Percentiles rank a stretch among this genome's conserved stretches.
These are phyloP conservation scores for Megalonaias nervosa DNA, from an alignment of 1,140 invertebrate species.

Conservation along the genomic window DNA sequence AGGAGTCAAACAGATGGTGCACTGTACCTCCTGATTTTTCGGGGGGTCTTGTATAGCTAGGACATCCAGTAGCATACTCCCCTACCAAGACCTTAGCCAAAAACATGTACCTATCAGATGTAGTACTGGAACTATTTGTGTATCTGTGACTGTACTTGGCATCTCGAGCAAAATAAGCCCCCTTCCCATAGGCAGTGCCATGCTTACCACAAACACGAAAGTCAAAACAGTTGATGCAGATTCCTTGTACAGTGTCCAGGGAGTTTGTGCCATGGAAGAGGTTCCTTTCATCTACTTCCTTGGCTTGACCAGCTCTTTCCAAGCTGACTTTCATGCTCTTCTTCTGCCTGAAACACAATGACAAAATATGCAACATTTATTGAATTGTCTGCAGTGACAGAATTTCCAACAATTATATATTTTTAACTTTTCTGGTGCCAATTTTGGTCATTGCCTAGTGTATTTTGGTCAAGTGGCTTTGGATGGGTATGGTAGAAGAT, in stretches of 20 bases:
- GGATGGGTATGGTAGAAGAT: too few species aligned
- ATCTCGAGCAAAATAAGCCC: conserved; percentile 60
- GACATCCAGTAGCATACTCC: conserved; percentile 45
- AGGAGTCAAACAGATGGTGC: conserved; percentile 58
- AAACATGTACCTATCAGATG: conserved; percentile 47
- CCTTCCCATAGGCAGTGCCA: conserved; percentile 60
- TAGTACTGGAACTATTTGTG: conserved; percentile 16
- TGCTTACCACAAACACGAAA: conserved; percentile 47
- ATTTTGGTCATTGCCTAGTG: too few species aligned
- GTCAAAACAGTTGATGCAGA: conserved; percentile 57
- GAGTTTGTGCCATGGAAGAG: conserved; percentile 56
- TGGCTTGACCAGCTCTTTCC: conserved; percentile 19
- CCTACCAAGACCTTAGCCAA: conserved; percentile 57
- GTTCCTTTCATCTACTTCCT: conserved; percentile 28
- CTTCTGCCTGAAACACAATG: conserved; percentile 34
- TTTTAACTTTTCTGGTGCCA: too few species aligned
- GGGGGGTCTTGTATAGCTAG: conserved; percentile 45
- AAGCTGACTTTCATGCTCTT: conserved; percentile 41
- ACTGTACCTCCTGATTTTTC: conserved; percentile 36
- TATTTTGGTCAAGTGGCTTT: too few species aligned
- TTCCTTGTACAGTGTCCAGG: conserved; percentile 41
- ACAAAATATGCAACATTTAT: too few species aligned
- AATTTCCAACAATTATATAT: too few species aligned
- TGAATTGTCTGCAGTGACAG: too few species aligned
- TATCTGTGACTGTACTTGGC: conserved; percentile 53